Percentiles rank a stretch among this genome's conserved stretches.
Conservation (phyloP, 2,888 invertebrate species). For the Cremastinae sp. region DNA sequence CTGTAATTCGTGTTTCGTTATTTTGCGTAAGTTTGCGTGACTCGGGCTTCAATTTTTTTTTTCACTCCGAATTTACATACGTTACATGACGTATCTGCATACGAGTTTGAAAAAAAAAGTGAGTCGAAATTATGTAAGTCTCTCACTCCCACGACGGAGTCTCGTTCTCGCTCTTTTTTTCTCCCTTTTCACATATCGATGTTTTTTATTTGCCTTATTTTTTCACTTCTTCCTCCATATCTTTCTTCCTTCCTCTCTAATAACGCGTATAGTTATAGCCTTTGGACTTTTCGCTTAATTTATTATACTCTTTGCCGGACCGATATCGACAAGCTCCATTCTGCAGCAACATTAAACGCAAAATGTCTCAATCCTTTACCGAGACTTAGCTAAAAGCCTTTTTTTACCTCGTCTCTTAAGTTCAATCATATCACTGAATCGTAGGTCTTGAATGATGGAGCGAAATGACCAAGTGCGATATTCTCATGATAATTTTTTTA, state of each 20-base stretch:
- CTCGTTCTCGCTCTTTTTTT: background rate
- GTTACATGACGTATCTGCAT: background rate
- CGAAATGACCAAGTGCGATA: background rate
- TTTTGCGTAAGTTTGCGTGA: no score
- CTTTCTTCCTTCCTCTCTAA: constrained; percentile 34
- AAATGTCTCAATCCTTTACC: constrained; percentile 51
- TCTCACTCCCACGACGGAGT: constrained; percentile 16
- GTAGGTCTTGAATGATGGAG: constrained; percentile 6
- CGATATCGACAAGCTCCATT: constrained; percentile 52
- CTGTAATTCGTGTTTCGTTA: no score
- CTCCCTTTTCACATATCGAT: background rate
- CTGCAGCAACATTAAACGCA: constrained; percentile 25
- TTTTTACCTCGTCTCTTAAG: constrained; percentile 17
- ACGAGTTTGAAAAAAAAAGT: background rate
- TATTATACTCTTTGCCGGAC: constrained; percentile 39
- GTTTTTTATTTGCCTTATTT: background rate
- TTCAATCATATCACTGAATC: constrained; percentile 25
- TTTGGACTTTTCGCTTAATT: constrained; percentile 43
- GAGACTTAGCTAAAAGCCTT: background rate
- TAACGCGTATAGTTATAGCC: constrained; percentile 8
- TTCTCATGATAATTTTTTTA: background rate
- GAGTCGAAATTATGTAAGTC: background rate
- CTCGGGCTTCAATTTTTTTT: background rate
- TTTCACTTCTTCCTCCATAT: constrained; percentile 1
- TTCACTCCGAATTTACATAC: background rate